Evolutionary conservation across 1,140 invertebrate species (phyloP).

Genomic region (Drosophila hydei): DNA sequence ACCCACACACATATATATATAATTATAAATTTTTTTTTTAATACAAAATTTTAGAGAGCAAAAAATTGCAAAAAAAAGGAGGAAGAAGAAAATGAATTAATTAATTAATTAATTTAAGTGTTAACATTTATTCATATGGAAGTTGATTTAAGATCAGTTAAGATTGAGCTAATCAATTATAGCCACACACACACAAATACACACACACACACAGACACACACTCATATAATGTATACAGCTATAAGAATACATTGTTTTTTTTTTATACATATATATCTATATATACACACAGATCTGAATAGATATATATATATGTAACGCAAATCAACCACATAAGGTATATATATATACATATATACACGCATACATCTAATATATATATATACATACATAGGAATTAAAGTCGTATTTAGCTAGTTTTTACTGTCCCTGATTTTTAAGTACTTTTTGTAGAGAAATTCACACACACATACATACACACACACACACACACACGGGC

Average conservation of each 20-base stretch:
- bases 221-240: constrained; percentile 18
- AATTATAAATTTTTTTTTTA: constrained; percentile 30
- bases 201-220: constrained; percentile 22
- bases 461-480: constrained; percentile 28
- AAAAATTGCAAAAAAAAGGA: constrained; percentile 12
- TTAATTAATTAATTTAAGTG: constrained; percentile 58
- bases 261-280: constrained; percentile 11
- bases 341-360: constrained; percentile 58
- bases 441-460: constrained; percentile 51
- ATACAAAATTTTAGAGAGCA: constrained; percentile 26
- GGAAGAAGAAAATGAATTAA: constrained; percentile 27
- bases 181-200: constrained; percentile 19
- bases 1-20: constrained; percentile 12
- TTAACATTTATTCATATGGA: constrained; percentile 45
- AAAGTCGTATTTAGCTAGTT: constrained; percentile 64
- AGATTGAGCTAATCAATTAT: constrained; percentile 19
- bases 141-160: constrained; percentile 27
- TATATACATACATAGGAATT: constrained; percentile 14
- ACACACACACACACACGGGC: constrained; percentile 12
- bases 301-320: constrained; percentile 34
- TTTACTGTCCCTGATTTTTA: constrained; percentile 44
- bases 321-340: constrained; percentile 65
- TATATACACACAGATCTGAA: constrained; percentile 40
- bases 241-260: constrained; percentile 26
- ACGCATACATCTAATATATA: constrained; percentile 8